These are phyloP conservation scores for Tetranychus truncatus DNA, from an alignment of 2,888 invertebrate genomes.

Conservation along the genomic window DNA sequence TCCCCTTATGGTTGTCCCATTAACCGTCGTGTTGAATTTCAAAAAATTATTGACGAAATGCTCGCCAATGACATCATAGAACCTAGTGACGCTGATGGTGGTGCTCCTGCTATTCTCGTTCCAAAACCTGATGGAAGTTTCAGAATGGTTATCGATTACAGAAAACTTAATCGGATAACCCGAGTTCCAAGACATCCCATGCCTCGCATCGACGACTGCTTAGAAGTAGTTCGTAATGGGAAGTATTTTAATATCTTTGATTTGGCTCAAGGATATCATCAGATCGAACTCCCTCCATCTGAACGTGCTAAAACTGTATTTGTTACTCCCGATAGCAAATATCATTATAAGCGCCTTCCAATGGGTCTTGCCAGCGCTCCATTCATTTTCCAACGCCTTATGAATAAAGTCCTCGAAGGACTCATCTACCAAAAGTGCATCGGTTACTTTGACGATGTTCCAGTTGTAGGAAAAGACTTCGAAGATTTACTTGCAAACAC, in stretches of 20 bases:
- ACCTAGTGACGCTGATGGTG: not conserved
- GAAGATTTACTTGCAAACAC: not conserved
- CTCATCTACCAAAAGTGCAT: too few species aligned
- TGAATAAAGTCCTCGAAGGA: too few species aligned
- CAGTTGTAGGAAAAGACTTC: too few species aligned
- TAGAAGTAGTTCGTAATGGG: not conserved
- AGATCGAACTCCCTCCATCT: too few species aligned
- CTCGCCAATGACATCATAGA: not conserved
- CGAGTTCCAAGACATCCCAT: not conserved
- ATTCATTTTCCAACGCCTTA: too few species aligned
- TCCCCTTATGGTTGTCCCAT: not conserved
- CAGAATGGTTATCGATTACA: not conserved
- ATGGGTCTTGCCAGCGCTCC: too few species aligned
- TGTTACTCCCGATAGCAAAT: too few species aligned
- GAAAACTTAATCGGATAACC: not conserved
- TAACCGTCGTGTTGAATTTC: not conserved
- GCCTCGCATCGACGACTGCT: not conserved
- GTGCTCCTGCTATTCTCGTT: not conserved
- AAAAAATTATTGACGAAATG: not conserved
- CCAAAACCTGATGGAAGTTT: not conserved
- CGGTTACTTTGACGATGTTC: too few species aligned
- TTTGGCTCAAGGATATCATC: too few species aligned
- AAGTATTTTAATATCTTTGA: too few species aligned
- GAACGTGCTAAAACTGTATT: too few species aligned
- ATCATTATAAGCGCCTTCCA: too few species aligned